Conservation (phyloP, 2,888 invertebrate species). For the Synergus umbraculus region DNA sequence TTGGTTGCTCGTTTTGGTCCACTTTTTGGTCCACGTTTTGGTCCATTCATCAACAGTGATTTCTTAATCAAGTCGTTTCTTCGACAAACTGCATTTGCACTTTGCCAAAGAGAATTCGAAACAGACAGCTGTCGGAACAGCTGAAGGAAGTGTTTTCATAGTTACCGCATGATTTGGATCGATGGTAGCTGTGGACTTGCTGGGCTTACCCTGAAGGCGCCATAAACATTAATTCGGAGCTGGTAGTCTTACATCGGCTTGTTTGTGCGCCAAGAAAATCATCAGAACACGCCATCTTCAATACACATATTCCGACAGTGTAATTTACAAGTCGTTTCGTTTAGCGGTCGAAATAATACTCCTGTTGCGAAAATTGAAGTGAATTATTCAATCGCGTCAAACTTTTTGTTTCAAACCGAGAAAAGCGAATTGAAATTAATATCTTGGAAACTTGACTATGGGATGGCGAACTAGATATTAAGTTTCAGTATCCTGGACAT, state of each 20-base stretch:
- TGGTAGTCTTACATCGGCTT: slow-evolving; percentile 7
- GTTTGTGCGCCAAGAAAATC: slow-evolving; percentile 35
- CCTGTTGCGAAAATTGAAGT: background rate
- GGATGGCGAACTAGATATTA: too few relatives aligned
- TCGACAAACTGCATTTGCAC: slow-evolving; percentile 35
- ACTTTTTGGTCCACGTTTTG: background rate
- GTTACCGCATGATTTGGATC: slow-evolving; percentile 33
- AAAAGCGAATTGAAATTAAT: background rate
- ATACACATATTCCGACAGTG: background rate
- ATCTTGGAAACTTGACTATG: too few relatives aligned
- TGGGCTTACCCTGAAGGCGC: slow-evolving; percentile 37
- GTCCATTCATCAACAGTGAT: background rate
- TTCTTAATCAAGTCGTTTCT: slow-evolving; percentile 46
- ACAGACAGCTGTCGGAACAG: slow-evolving; percentile 41
- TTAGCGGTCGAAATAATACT: background rate
- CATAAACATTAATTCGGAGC: slow-evolving; percentile 37
- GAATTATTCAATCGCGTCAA: background rate
- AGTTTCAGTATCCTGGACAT: too few relatives aligned
- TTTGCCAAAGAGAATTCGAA: slow-evolving; percentile 25
- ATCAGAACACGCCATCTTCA: background rate
- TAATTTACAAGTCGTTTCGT: slow-evolving; percentile 1
- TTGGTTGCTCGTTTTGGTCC: background rate
- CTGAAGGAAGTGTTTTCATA: slow-evolving; percentile 40
- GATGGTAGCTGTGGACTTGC: slow-evolving; percentile 13
- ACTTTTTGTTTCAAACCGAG: background rate